Conservation (phyloP, 2,888 invertebrate species). For the Drosophila neotestacea region DNA sequence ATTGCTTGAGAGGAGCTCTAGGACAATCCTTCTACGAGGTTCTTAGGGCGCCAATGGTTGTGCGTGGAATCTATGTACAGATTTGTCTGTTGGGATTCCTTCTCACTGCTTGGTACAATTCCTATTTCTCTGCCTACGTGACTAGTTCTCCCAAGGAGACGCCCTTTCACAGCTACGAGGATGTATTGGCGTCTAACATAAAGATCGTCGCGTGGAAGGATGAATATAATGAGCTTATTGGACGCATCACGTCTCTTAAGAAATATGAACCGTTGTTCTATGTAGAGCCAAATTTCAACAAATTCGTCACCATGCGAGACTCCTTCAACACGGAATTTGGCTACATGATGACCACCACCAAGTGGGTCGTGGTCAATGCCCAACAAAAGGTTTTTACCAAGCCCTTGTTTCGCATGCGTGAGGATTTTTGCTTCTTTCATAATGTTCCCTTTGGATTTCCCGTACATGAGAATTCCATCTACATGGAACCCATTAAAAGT, state of each 20-base stretch:
- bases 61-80: conserved; percentile 75
- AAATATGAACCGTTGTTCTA: conserved; percentile 73
- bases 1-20: conserved; percentile 76
- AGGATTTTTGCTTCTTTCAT: conserved; percentile 75
- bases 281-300: conserved; percentile 53
- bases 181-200: conserved; percentile 63
- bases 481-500: conserved; percentile 53
- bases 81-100: conserved; percentile 80
- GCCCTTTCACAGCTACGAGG: conserved; percentile 68
- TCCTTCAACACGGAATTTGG: conserved; percentile 69
- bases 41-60: conserved; percentile 53
- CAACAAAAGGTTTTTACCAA: conserved; percentile 78
- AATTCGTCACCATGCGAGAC: conserved; percentile 68
- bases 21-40: conserved; percentile 79
- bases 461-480: conserved; percentile 77
- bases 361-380: conserved; percentile 73
- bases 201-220: conserved; percentile 64
- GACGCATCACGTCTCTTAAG: conserved; percentile 30
- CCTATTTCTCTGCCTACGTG: conserved; percentile 79
- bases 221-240: conserved; percentile 66
- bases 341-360: conserved; percentile 67
- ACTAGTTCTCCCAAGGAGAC: conserved; percentile 74
- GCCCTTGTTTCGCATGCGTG: conserved; percentile 70
- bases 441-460: conserved; percentile 77
- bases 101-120: conserved; percentile 80